Conservation (phyloP, 2,888 invertebrate species). For the Cantharis flavilabris region DNA sequence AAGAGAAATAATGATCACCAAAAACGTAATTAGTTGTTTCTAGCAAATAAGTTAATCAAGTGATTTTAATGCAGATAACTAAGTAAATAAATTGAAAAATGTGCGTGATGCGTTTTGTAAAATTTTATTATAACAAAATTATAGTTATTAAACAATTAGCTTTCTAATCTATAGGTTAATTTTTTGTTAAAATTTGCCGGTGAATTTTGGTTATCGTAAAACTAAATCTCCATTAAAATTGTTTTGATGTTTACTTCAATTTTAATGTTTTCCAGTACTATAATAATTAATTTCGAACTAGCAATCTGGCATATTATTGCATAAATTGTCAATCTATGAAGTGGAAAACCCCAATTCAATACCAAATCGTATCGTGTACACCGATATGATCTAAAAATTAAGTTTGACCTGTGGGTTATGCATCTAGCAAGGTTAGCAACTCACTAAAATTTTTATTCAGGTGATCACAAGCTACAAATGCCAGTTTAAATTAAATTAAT, state of each 20-base stretch:
- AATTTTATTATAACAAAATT: not conserved
- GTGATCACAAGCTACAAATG: too few species aligned
- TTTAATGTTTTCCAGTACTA: not conserved
- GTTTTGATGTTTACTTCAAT: not conserved
- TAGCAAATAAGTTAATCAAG: not conserved
- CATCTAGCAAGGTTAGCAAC: too few species aligned
- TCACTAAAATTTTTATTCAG: too few species aligned
- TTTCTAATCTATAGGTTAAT: not conserved
- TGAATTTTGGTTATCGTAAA: not conserved
- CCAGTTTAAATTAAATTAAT: too few species aligned
- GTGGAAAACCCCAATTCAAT: too few species aligned
- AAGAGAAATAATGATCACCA: slow-evolving; percentile 6
- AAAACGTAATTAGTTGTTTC: not conserved
- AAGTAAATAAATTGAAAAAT: not conserved
- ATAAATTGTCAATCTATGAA: too few species aligned
- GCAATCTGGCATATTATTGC: too few species aligned
- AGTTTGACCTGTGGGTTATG: too few species aligned
- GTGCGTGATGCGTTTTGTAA: not conserved
- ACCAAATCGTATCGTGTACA: too few species aligned
- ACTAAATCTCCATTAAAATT: not conserved
- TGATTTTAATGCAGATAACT: not conserved
- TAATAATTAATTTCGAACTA: not conserved
- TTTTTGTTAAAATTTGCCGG: not conserved
- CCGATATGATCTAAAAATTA: too few species aligned
- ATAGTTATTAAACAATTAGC: not conserved